Evolutionary conservation across 1,140 invertebrate genomes (phyloP), one percentile per base, ranked within the genome.

Genomic region (Drosophila auraria): DNA sequence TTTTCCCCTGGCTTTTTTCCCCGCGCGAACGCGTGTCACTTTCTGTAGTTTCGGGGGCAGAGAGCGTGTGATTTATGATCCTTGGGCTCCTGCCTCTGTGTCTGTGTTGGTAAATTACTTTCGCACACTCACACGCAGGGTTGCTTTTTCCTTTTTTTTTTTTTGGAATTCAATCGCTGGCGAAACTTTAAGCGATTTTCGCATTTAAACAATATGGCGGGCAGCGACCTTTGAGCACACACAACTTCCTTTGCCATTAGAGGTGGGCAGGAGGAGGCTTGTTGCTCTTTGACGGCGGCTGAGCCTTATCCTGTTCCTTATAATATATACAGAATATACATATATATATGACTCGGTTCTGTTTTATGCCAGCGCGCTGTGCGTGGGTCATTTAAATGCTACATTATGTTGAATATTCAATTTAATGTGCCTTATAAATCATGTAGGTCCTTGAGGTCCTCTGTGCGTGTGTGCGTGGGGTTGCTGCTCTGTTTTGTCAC

Each of bases 361-460:
- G 73, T 57, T 51, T 63, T 59, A 60, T 73, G 57, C 59, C n/a
- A 45, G 54, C 45, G 38, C 42, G 27, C 38, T 79, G 64, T 78
- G 79, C 83, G 65, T 80, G 79, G 83, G 72, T 83, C 83, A 87
- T 87, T 87, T 87, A 89, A 87, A 87, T 83, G 84, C 80, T 80
- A 87, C 83, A 87, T 87, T 87, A 87, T 83, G 84, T 87, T 87
- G 84, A 87, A 87, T 89, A 87, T 87, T 87, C 83, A 87, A 87
- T 87, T 84, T 89, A 87, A 87, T 89, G 84, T 89, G 73, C 56
- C 84, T 89, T 84, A 90, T 89, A 89, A 89, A 89, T 89, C 84
- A 90, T 87, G 73, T 81, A 89, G 84, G 87, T 78, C 78, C 70
- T 83, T 78, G 72, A 69, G 75, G 47, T 66, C 62, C 51, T 71